Base-by-base conservation (phyloP, 1,140 invertebrate species). In the Eupristina koningsbergeri region DNA sequence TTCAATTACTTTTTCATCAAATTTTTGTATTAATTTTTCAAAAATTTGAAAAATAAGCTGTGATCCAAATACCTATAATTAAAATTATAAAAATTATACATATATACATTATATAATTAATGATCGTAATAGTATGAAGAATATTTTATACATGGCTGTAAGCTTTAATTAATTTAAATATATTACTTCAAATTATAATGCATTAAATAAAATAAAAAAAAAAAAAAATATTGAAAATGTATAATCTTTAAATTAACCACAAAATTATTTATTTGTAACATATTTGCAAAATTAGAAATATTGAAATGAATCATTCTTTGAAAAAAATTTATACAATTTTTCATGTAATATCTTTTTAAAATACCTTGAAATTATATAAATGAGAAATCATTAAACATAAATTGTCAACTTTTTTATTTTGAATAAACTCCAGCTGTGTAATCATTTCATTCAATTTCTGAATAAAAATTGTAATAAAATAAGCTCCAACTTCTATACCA, bases 341-440 rank as follows among this genome's bases (percentile, higher is more conserved):
- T n/a, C n/a, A n/a, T n/a, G n/a, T n/a, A n/a, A n/a, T 47, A 47
- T 29, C 41, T 15, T 3, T 45, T 39, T 29, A 29, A 74, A 71
- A 75, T 92, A 97, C 96, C 93, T 98, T 98, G 89, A 99, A 99
- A 90, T 96, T 97, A 88, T 98, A 99, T 31, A 99, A 91, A 91
- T 97, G 95, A 5, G 95, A 94, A 0, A 99, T 91, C 63, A 98
- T 93, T 6, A 96, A 92, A 0, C 97, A 90, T 0, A 97, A 88
- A 93, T 99, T 99, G 87, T 98, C 97, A n/a, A 98, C 89, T 77
- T 94, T 92, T 91, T 99, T 99, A 87, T 96, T 94, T 86, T 96
- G 95, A 22, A 95, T 93, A 78, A 93, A 89, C 39, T 94, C 88
- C 0, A 88, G 87, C 26, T 90, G 88, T 71, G 93, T 90, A 26